Base-by-base conservation (phyloP, 2,113 vertebrate genomes). In the Mastomys coucha region DNA sequence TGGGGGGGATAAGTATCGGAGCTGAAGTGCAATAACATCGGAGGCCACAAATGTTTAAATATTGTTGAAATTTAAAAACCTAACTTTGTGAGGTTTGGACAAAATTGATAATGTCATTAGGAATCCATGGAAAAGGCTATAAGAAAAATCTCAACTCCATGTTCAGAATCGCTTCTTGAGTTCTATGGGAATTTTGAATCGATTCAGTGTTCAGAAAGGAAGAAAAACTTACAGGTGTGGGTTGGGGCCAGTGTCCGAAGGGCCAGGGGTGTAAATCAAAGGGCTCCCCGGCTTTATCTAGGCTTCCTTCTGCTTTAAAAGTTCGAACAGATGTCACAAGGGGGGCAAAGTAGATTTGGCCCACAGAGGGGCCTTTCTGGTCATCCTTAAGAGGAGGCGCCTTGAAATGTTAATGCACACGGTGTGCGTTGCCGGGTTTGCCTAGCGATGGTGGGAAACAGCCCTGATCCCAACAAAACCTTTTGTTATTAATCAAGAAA, bases 381-480 rank as follows among this genome's bases (percentile, higher is more conserved):
- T 99, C 98, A 97, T 98, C 97, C 95, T 99, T 99, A 99, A 99
- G 99, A 99, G 99, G 99, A 98, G 98, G 98, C 98, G 98, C 99
- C 99, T 99, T 99, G 99, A 99, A 99, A 99, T 99, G 99, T 99
- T 99, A 99, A 99, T 99, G 98, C 98, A 98, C 98, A 92, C 98
- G 98, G 99, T 99, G 99, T 99, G 98, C 99, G 98, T 99, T 99
- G 99, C 98, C 98, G 94, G 98, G 99, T 98, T 98, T 98, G 99
- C 99, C 99, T 98, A 98, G 99, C 99, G 99, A 99, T 98, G 99
- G 99, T 99, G 99, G 99, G 99, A 99, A 99, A 98, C 98, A 98
- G 98, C 98, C 98, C 98, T 98, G 98, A 99, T 99, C 99, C 98
- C 97, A 97, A 98, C 98, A 98, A 99, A 99, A 98, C 98, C 99